Conservation (phyloP, 2,888 invertebrate genomes). For the Nomada flava region DNA sequence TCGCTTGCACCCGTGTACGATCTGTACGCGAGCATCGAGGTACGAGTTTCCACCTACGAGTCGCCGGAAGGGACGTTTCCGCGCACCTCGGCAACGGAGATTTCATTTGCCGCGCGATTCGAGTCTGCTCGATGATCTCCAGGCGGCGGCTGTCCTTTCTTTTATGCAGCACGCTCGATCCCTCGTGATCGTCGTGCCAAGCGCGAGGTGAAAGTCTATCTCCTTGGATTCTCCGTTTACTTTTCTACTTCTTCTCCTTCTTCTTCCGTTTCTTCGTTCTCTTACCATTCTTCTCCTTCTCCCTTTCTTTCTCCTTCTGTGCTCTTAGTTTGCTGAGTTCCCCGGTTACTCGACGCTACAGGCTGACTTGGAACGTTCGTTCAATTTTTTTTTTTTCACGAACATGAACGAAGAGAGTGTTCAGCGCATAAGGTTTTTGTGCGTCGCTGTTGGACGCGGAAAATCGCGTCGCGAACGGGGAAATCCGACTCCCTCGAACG, state of each 20-base stretch:
- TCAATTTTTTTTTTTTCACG: background rate
- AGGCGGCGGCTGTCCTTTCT: constrained; percentile 54
- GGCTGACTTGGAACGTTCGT: background rate
- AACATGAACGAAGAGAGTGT: background rate
- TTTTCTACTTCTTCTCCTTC: background rate
- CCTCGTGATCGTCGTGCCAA: constrained; percentile 69
- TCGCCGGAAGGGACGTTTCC: constrained; percentile 76
- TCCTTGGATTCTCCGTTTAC: constrained; percentile 13
- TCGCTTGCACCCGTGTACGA: constrained; percentile 67
- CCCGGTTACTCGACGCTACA: no score
- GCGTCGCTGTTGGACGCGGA: constrained; percentile 37
- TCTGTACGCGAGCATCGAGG: constrained; percentile 52
- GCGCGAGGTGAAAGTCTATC: constrained; percentile 69
- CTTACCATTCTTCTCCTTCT: background rate
- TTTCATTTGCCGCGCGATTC: constrained; percentile 74
- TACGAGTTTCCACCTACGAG: constrained; percentile 73
- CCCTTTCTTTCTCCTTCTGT: no score
- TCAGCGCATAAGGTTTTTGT: background rate
- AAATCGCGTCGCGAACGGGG: constrained; percentile 49
- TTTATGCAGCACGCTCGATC: constrained; percentile 63
- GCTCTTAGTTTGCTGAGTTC: no score
- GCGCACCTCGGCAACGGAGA: constrained; percentile 64
- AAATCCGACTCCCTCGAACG: constrained; percentile 40
- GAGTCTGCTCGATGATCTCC: constrained; percentile 45
- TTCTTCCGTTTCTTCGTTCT: background rate